phyloP scores from a whole-genome alignment of 2,888 invertebrate genomes.

The Gnatocerus cornutus region DNA sequence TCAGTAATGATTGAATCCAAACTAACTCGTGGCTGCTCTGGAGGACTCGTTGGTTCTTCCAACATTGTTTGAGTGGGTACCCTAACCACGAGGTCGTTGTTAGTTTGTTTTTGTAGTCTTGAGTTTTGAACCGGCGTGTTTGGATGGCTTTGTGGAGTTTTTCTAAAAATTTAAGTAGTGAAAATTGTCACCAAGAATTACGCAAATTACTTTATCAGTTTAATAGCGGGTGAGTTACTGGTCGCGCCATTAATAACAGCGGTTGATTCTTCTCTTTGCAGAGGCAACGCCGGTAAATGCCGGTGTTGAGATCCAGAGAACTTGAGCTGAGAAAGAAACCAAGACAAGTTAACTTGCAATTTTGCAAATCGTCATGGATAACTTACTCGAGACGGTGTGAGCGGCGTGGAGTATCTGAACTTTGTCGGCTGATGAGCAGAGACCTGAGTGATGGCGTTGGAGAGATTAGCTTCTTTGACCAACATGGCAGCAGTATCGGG shows the following conservation, averaged over 20 bases:
- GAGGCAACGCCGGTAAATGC: constrained; percentile 37
- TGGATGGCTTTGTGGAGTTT: constrained; percentile 48
- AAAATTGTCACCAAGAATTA: constrained; percentile 7
- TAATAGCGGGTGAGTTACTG: constrained; percentile 55
- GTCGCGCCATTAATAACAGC: constrained; percentile 50
- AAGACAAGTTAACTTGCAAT: too few relatives aligned
- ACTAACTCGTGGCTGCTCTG: constrained; percentile 74
- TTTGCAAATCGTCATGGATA: too few relatives aligned
- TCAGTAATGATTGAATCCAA: constrained; percentile 96
- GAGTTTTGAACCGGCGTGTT: constrained; percentile 61
- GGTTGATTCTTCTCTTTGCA: constrained; percentile 28
- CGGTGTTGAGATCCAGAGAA: constrained; percentile 55
- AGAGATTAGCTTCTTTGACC: constrained; percentile 84
- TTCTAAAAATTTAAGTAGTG: constrained; percentile 45
- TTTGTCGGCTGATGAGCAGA: constrained; percentile 68
- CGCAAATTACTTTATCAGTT: constrained; percentile 60
- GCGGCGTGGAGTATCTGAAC: constrained; percentile 71
- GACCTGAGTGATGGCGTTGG: constrained; percentile 72
- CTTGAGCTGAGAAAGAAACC: constrained; percentile 51
- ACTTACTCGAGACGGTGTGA: constrained; percentile 73
- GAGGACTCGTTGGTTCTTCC: constrained; percentile 57
- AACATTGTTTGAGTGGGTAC: constrained; percentile 52
- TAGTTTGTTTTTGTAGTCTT: constrained; percentile 73
- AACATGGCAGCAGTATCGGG: constrained; percentile 82
- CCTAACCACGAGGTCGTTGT: constrained; percentile 63